These are phyloP conservation scores for Vanessa cardui DNA, from an alignment of 2,888 invertebrate genomes.

Conservation along the genomic window DNA sequence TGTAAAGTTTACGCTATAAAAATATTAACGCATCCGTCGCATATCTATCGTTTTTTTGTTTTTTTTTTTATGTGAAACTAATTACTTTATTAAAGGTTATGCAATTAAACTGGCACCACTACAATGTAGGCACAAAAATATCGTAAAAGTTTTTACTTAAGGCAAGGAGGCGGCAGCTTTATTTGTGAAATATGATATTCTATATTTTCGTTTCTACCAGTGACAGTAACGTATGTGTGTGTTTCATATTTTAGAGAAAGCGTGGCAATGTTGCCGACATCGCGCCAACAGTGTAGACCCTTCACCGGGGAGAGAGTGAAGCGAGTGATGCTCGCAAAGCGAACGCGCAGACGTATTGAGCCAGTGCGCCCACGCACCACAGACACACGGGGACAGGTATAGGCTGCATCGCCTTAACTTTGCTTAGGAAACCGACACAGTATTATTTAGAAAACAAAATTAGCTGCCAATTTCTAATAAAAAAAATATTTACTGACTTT, in stretches of 20 bases:
- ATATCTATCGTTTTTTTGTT: constrained; percentile 43
- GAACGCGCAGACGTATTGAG: constrained; percentile 62
- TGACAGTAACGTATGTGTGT: constrained; percentile 13
- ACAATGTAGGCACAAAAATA: constrained; percentile 62
- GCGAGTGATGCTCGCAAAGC: constrained; percentile 80
- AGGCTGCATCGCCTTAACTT: constrained; percentile 58
- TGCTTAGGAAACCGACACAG: constrained; percentile 64
- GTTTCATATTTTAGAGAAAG: constrained; percentile 21
- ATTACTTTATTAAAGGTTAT: constrained; percentile 6
- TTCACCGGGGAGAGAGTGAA: constrained; percentile 66
- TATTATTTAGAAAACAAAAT: constrained; percentile 21
- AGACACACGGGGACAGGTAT: constrained; percentile 65
- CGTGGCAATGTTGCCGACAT: constrained; percentile 39
- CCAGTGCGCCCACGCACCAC: constrained; percentile 62
- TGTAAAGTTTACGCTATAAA: constrained; percentile 31
- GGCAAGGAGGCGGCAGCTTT: constrained; percentile 39
- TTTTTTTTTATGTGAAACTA: constrained; percentile 5
- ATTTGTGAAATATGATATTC: constrained; percentile 24
- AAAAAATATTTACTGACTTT: constrained; percentile 6
- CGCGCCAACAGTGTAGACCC: constrained; percentile 67
- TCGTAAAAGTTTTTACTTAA: constrained; percentile 23
- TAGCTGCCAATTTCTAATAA: not conserved
- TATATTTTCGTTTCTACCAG: constrained; percentile 22
- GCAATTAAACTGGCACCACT: constrained; percentile 49
- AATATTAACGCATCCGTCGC: constrained; percentile 77